phyloP scores from a whole-genome alignment of 2,888 invertebrate species.

The Acanthopleura granulata region DNA sequence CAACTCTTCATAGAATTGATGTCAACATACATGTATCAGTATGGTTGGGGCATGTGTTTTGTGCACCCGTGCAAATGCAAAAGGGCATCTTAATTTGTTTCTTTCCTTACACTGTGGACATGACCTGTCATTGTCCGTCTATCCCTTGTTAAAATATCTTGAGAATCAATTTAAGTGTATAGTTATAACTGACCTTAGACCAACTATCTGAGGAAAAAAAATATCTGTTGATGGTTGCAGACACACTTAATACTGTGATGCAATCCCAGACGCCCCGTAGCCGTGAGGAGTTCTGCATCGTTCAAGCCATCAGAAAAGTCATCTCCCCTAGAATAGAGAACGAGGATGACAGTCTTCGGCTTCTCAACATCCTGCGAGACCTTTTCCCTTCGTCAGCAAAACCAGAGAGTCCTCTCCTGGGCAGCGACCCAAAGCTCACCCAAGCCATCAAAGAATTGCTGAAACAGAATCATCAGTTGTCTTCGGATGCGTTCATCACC shows the following conservation, averaged over 20 bases:
- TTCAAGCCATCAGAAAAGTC: conserved; percentile 51
- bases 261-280: conserved; percentile 1
- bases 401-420: conserved; percentile 34
- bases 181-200: too few species aligned
- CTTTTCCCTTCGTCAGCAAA: conserved; percentile 56
- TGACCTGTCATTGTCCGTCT: too few species aligned
- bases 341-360: conserved; percentile 45
- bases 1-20: too few species aligned
- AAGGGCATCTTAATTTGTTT: too few species aligned
- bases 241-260: neutral
- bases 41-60: too few species aligned
- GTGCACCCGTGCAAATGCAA: too few species aligned
- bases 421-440: conserved; percentile 47
- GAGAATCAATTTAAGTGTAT: too few species aligned
- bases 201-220: too few species aligned
- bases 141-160: too few species aligned
- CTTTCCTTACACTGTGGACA: too few species aligned
- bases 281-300: conserved; percentile 57
- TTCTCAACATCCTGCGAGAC: conserved; percentile 52
- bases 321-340: conserved; percentile 45
- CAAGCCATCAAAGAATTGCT: conserved; percentile 60
- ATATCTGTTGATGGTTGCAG: too few species aligned
- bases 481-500: conserved; percentile 46
- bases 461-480: conserved; percentile 55
- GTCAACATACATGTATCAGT: too few species aligned